Base-by-base conservation (phyloP, 2,888 invertebrate species). In the Cataglyphis altisquamis region DNA sequence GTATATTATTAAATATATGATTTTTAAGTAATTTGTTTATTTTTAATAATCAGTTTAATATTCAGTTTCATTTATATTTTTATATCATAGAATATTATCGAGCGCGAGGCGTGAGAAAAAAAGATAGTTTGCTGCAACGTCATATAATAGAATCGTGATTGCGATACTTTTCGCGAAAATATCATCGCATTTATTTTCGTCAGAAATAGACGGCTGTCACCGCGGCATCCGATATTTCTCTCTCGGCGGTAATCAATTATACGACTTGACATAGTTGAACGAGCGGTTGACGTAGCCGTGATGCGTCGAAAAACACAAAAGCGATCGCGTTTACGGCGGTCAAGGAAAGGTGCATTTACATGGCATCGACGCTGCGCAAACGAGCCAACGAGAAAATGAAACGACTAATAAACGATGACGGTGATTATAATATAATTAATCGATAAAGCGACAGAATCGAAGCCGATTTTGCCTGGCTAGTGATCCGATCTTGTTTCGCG, bases 361-460 rank as follows among this genome's bases (percentile, higher is more conserved):
- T 57, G n/a, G 41, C 55, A 21, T 29, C 48, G 74, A 25, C 64
- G 70, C 68, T 77, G 41, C 52, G 68, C 80, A 70, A 48, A 45
- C 70, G 29, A 39, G 5, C 15, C 60, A 6, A 29, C 52, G 25
- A 36, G 32, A 63, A 32, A 36, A 29, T 39, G 41, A 15, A n/a
- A 21, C 21, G 63, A 48, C 73, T 68, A 77, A 68, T 77, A 70
- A 77, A 84, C 68, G 67, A 72, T 75, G 75, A 72, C 84, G 36
- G 67, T 74, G 82, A 89, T 89, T 89, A 68, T 55, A 81, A 83
- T 57, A 57, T 81, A 82, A 89, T 85, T 88, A 88, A 88, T 89
- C 86, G 67, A 70, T 66, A 29, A 64, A 21, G 66, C 18, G 52
- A 45, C 32, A 39, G 68, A 32, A 45, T 74, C 84, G 68, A 78